phyloP scores from a whole-genome alignment of 2,797 vertebrate genomes.

The Arnoldichthys spilopterus region DNA sequence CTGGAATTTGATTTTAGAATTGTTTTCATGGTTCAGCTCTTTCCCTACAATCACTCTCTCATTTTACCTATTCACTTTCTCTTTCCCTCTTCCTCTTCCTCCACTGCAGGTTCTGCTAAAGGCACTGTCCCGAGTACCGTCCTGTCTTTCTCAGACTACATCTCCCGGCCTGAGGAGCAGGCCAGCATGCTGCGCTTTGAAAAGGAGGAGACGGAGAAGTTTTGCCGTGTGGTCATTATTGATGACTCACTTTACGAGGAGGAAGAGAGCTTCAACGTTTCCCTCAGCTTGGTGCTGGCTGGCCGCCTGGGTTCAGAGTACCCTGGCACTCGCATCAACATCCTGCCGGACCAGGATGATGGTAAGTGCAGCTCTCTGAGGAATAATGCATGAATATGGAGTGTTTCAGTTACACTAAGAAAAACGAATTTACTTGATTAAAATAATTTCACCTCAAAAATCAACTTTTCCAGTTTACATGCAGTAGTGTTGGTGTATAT shows the following conservation, averaged over 20 bases:
- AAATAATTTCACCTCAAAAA: background rate
- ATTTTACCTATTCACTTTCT: background rate
- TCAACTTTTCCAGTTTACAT: background rate
- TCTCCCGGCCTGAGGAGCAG: slow-evolving; percentile 91
- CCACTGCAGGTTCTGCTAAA: slow-evolving; percentile 81
- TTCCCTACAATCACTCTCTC: too few species aligned
- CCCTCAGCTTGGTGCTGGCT: slow-evolving; percentile 87
- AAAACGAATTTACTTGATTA: background rate
- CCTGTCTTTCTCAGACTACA: slow-evolving; percentile 94
- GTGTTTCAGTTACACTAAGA: background rate
- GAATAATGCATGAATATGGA: background rate
- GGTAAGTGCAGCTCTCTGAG: slow-evolving; percentile 74
- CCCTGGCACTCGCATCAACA: slow-evolving; percentile 78
- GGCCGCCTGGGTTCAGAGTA: slow-evolving; percentile 87
- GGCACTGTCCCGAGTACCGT: slow-evolving; percentile 89
- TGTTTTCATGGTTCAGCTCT: too few species aligned
- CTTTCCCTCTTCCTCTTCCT: background rate
- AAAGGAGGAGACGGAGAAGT: slow-evolving; percentile 84
- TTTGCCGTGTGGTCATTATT: slow-evolving; percentile 87
- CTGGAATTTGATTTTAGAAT: background rate
- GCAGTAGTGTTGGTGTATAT: background rate
- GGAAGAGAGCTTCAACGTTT: slow-evolving; percentile 89
- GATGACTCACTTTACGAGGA: slow-evolving; percentile 92
- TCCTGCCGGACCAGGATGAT: slow-evolving; percentile 86
- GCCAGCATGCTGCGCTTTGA: slow-evolving; percentile 87